A percentile compares a stretch with the other conserved stretches of the same genome.
These are phyloP conservation scores for Triops cancriformis DNA, from an alignment of 1,140 invertebrate species.

Conservation along the genomic window DNA sequence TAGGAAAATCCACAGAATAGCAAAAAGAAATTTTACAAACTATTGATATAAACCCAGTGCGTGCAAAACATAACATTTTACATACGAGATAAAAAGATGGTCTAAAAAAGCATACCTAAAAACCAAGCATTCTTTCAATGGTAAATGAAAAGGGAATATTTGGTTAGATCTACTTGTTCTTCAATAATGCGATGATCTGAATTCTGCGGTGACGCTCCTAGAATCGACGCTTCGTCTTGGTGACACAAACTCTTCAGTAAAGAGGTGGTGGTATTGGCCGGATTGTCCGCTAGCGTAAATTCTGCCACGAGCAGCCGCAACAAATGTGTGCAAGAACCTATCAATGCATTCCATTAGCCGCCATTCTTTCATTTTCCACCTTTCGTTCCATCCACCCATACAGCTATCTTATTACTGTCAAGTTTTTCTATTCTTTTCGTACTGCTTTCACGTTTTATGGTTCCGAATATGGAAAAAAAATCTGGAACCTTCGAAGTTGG, in stretches of 20 bases:
- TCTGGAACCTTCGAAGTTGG: too few relatives aligned
- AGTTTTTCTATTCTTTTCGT: too few relatives aligned
- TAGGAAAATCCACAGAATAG: too few relatives aligned
- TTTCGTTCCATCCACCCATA: neutral
- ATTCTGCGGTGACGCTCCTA: conserved; percentile 82
- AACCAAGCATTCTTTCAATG: neutral
- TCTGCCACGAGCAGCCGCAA: conserved; percentile 92
- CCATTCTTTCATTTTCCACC: neutral
- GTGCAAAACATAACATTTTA: too few relatives aligned
- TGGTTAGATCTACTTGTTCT: conserved; percentile 69
- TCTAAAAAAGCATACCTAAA: too few relatives aligned
- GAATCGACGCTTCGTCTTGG: conserved; percentile 71
- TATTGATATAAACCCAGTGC: too few relatives aligned
- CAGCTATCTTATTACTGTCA: too few relatives aligned
- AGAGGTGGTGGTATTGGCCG: conserved; percentile 87
- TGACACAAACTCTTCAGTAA: conserved; percentile 78
- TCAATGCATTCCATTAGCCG: conserved; percentile 31
- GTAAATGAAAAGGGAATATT: conserved; percentile 31
- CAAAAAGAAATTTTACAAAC: too few relatives aligned
- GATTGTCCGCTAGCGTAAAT: conserved; percentile 90
- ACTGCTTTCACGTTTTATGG: too few relatives aligned
- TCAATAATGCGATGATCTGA: conserved; percentile 94
- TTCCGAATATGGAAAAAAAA: too few relatives aligned
- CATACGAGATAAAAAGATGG: too few relatives aligned
- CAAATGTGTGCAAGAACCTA: conserved; percentile 71